phyloP scores from a whole-genome alignment of 2,797 vertebrate genomes.

The Danio kyathit region DNA sequence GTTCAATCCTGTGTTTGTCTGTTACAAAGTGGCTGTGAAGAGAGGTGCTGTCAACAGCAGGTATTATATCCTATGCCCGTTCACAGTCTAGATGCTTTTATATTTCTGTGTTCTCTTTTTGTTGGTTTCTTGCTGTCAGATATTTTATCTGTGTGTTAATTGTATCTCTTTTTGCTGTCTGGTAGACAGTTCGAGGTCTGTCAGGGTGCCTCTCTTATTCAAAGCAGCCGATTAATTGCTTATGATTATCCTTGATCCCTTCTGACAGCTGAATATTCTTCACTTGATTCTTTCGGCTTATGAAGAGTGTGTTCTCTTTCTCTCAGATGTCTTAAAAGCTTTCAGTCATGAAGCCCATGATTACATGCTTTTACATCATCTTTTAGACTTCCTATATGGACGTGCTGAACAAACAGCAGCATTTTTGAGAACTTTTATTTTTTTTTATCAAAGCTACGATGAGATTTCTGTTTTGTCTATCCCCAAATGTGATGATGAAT shows the following conservation, averaged over 20 bases:
- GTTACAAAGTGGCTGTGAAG: constrained; percentile 54
- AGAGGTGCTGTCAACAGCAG: constrained; percentile 67
- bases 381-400: constrained; percentile 46
- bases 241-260: constrained; percentile 58
- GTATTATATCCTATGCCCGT: constrained; percentile 54
- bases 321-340: constrained; percentile 53
- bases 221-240: constrained; percentile 60
- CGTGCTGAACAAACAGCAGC: constrained; percentile 39
- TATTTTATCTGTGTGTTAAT: constrained; percentile 28
- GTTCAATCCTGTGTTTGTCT: not conserved
- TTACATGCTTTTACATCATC: constrained; percentile 51
- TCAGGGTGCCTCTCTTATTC: constrained; percentile 48
- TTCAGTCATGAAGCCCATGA: constrained; percentile 47
- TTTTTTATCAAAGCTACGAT: constrained; percentile 21
- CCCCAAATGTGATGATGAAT: not conserved
- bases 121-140: constrained; percentile 15
- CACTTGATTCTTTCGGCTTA: constrained; percentile 39
- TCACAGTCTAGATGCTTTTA: constrained; percentile 23
- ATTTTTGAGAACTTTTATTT: not conserved
- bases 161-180: constrained; percentile 32
- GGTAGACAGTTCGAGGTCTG: constrained; percentile 42
- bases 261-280: constrained; percentile 53
- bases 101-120: constrained; percentile 22
- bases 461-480: not conserved
- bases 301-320: constrained; percentile 45